phyloP scores from a whole-genome alignment of 2,888 invertebrate species.

The Pachliopta kotzebuea region DNA sequence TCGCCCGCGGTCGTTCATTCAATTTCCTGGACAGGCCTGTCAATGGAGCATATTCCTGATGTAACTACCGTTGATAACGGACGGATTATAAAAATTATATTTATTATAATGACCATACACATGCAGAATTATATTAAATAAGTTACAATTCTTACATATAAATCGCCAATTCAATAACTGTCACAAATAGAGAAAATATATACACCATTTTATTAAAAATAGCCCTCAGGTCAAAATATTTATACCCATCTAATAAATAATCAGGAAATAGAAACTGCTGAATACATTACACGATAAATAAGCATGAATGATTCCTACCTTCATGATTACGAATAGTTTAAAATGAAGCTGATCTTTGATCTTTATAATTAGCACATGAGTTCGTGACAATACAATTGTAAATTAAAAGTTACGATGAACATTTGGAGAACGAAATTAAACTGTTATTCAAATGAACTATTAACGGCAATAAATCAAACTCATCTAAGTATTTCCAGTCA shows the following conservation, averaged over 20 bases:
- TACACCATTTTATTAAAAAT: too few relatives aligned
- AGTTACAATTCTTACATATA: too few relatives aligned
- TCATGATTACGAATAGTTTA: background rate
- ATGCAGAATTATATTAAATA: background rate
- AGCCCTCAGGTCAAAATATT: too few relatives aligned
- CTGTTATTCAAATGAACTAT: conserved; percentile 2
- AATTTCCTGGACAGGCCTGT: conserved; percentile 62
- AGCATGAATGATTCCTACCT: background rate
- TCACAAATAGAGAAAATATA: too few relatives aligned
- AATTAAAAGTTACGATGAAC: background rate
- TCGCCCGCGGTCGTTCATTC: conserved; percentile 62
- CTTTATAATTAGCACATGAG: background rate
- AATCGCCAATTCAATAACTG: too few relatives aligned
- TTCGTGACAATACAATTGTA: conserved; percentile 1
- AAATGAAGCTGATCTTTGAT: background rate
- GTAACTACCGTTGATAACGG: conserved; percentile 37
- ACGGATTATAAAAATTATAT: background rate
- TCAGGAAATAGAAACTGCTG: background rate
- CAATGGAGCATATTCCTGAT: conserved; percentile 41
- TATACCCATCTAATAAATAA: background rate
- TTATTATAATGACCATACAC: conserved; percentile 1
- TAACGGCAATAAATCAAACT: conserved; percentile 4
- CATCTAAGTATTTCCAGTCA: conserved; percentile 6
- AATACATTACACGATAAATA: background rate
- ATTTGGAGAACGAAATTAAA: background rate